Conservation (phyloP, 2,888 invertebrate species). For the Hesperia comma region DNA sequence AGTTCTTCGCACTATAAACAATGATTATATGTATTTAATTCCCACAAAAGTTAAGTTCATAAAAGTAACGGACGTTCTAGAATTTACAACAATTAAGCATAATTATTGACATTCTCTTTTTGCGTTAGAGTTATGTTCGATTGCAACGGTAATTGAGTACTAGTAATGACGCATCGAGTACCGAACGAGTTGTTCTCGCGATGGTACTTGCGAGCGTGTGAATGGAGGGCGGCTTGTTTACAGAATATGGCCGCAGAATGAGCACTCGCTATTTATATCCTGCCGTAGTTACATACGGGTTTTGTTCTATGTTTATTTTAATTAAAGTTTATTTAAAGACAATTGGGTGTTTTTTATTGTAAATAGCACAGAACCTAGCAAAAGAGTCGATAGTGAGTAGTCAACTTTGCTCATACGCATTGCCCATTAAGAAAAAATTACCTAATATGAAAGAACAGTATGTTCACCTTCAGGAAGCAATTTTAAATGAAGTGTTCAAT, state of each 20-base stretch:
- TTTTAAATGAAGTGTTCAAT: too few relatives aligned
- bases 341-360: too few relatives aligned
- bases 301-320: background rate
- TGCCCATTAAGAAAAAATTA: too few relatives aligned
- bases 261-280: background rate
- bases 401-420: too few relatives aligned
- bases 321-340: background rate
- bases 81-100: slow-evolving; percentile 57
- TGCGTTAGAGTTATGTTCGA: slow-evolving; percentile 61
- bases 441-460: too few relatives aligned
- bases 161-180: slow-evolving; percentile 35
- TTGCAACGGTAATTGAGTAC: slow-evolving; percentile 48
- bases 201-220: slow-evolving; percentile 26
- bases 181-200: background rate
- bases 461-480: too few relatives aligned
- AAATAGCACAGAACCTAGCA: too few relatives aligned
- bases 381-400: too few relatives aligned
- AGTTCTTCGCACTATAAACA: too few relatives aligned
- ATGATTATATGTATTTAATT: background rate
- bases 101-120: slow-evolving; percentile 63
- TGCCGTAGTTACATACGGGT: background rate
- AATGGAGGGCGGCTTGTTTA: slow-evolving; percentile 20
- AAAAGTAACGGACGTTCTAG: slow-evolving; percentile 16
- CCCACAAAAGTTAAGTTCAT: background rate
- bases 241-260: slow-evolving; percentile 8